phyloP scores from a whole-genome alignment of 2,888 invertebrate species.

The Pyrocoelia pectoralis region DNA sequence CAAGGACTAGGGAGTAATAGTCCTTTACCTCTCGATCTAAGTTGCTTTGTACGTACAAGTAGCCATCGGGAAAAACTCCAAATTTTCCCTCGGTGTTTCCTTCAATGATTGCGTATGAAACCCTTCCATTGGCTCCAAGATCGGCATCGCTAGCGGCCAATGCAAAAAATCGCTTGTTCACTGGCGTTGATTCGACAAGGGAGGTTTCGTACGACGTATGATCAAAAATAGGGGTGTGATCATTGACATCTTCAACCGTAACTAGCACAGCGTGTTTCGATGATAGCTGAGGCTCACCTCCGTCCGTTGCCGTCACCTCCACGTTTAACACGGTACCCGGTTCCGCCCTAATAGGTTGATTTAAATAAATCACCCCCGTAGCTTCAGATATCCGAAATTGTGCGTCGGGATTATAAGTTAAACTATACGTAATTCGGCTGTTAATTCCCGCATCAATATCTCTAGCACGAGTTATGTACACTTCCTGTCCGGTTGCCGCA shows the following conservation, averaged over 20 bases:
- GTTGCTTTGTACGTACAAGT: constrained; percentile 83
- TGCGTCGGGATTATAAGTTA: constrained; percentile 81
- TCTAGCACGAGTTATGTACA: constrained; percentile 85
- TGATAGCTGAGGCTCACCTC: constrained; percentile 77
- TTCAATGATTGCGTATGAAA: constrained; percentile 83
- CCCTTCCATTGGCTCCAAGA: constrained; percentile 79
- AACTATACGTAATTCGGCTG: constrained; percentile 81
- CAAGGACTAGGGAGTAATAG: constrained; percentile 88
- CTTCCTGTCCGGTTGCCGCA: constrained; percentile 92
- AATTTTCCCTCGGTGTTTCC: constrained; percentile 89
- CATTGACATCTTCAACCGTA: constrained; percentile 88
- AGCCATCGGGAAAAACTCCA: constrained; percentile 95
- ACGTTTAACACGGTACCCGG: constrained; percentile 76
- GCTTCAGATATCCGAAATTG: constrained; percentile 85
- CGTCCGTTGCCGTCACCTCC: constrained; percentile 87
- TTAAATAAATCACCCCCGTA: constrained; percentile 89
- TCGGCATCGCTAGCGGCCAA: constrained; percentile 91
- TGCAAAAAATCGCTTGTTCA: constrained; percentile 90
- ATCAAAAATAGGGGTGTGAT: constrained; percentile 94
- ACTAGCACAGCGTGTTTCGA: constrained; percentile 78
- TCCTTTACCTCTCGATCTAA: constrained; percentile 91
- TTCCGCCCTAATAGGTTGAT: constrained; percentile 78
- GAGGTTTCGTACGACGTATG: constrained; percentile 93
- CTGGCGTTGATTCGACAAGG: constrained; percentile 86
- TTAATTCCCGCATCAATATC: constrained; percentile 92